Percentiles rank a stretch among this genome's conserved stretches.
These are phyloP conservation scores for Polydrusus cervinus DNA, from an alignment of 2,888 invertebrate species.

Conservation along the genomic window DNA sequence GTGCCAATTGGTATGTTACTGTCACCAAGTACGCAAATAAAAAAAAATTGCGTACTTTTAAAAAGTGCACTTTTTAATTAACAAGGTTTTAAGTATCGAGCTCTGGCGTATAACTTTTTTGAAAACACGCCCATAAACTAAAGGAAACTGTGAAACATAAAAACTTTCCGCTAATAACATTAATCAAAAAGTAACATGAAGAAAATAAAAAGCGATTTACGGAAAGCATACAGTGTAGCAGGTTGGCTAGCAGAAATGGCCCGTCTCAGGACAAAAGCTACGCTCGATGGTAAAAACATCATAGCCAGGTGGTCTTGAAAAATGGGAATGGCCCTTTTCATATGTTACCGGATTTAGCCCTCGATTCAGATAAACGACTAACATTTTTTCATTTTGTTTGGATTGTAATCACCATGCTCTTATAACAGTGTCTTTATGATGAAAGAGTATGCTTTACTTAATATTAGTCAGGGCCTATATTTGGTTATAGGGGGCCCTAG, in stretches of 20 bases:
- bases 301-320: slow-evolving; percentile 66
- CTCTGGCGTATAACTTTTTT: too few species aligned
- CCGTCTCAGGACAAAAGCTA: slow-evolving; percentile 46
- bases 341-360: slow-evolving; percentile 54
- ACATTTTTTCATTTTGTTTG: slow-evolving; percentile 2
- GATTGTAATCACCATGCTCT: neutral
- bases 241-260: slow-evolving; percentile 26
- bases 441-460: neutral
- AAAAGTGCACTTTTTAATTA: too few species aligned
- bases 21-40: too few species aligned
- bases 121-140: neutral
- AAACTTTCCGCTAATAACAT: slow-evolving; percentile 38
- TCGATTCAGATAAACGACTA: slow-evolving; percentile 1
- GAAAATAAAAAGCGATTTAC: slow-evolving; percentile 50
- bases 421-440: neutral
- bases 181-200: slow-evolving; percentile 37
- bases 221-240: slow-evolving; percentile 32
- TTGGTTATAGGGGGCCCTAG: too few species aligned
- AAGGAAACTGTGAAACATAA: slow-evolving; percentile 4
- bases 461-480: neutral
- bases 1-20: too few species aligned
- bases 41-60: too few species aligned
- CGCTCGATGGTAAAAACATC: slow-evolving; percentile 66
- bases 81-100: too few species aligned
- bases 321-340: slow-evolving; percentile 65